These are phyloP conservation scores for Hypomecis punctinalis DNA, from an alignment of 2,888 invertebrate species.

Conservation along the genomic window DNA sequence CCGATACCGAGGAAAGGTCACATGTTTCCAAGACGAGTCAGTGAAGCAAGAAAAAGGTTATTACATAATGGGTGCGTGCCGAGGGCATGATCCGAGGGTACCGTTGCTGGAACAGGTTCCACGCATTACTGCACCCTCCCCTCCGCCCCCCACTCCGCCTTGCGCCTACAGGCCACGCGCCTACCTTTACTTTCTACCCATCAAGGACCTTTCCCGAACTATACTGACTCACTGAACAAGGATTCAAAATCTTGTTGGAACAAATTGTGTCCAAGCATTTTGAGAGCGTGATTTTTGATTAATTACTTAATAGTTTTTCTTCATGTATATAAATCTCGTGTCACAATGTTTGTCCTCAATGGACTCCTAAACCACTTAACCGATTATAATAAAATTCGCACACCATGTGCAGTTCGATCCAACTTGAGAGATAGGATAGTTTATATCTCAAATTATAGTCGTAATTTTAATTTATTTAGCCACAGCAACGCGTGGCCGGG, in stretches of 20 bases:
- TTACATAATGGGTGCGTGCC: slow-evolving; percentile 82
- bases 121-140: slow-evolving; percentile 55
- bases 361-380: no score
- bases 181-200: slow-evolving; percentile 82
- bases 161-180: slow-evolving; percentile 50
- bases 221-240: slow-evolving; percentile 28
- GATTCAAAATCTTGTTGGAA: slow-evolving; percentile 5
- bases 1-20: slow-evolving; percentile 29
- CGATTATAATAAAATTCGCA: no score
- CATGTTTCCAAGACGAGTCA: slow-evolving; percentile 48
- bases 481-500: no score
- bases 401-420: no score
- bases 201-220: slow-evolving; percentile 75
- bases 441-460: no score
- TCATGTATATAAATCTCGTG: no score
- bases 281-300: no score
- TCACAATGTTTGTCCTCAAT: no score
- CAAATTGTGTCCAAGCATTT: no score
- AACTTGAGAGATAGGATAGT: no score
- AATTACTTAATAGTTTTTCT: no score
- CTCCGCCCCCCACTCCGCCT: slow-evolving; percentile 43
- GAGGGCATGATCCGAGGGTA: slow-evolving; percentile 70
- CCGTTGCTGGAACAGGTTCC: slow-evolving; percentile 82
- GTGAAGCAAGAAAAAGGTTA: slow-evolving; percentile 75
- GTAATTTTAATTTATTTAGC: no score